A percentile compares a stretch with the other conserved stretches of the same genome.
phyloP scores from a whole-genome alignment of 2,797 vertebrate genomes.

The Anas bahamensis region DNA sequence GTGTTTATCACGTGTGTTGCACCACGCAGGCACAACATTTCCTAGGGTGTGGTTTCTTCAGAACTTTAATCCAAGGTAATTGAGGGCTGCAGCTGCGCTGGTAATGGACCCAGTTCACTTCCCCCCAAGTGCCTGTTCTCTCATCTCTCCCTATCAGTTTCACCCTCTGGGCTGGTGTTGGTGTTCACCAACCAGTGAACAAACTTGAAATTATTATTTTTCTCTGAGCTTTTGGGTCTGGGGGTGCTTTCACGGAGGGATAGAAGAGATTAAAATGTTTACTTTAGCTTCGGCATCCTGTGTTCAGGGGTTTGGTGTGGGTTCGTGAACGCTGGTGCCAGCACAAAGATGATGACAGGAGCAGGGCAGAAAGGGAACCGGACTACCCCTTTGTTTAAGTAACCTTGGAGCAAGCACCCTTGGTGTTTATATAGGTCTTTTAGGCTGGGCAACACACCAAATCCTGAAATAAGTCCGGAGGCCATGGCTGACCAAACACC shows the following conservation, averaged over 20 bases:
- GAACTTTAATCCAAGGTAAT: constrained; percentile 22
- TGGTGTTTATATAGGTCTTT: neutral
- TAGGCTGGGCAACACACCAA: neutral
- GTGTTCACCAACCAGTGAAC: neutral
- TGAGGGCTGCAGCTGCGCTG: neutral
- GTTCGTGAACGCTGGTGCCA: neutral
- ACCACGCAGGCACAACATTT: neutral
- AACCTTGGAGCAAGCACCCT: neutral
- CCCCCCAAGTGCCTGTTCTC: accelerated
- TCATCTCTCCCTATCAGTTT: neutral
- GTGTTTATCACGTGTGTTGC: neutral
- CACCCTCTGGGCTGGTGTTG: neutral
- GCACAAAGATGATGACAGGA: neutral
- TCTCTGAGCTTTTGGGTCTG: neutral
- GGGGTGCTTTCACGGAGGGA: neutral
- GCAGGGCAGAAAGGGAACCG: neutral
- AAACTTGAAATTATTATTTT: too few species aligned
- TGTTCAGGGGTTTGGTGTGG: neutral
- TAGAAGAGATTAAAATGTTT: neutral
- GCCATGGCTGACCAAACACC: neutral
- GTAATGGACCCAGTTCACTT: neutral
- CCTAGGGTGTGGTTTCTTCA: constrained; percentile 36
- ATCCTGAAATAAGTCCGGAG: constrained; percentile 1
- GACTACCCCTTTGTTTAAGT: neutral
- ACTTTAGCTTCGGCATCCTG: neutral